Percentiles rank a stretch among this genome's conserved stretches.
phyloP scores from a whole-genome alignment of 2,888 invertebrate species.

The Limnephilus rhombicus region DNA sequence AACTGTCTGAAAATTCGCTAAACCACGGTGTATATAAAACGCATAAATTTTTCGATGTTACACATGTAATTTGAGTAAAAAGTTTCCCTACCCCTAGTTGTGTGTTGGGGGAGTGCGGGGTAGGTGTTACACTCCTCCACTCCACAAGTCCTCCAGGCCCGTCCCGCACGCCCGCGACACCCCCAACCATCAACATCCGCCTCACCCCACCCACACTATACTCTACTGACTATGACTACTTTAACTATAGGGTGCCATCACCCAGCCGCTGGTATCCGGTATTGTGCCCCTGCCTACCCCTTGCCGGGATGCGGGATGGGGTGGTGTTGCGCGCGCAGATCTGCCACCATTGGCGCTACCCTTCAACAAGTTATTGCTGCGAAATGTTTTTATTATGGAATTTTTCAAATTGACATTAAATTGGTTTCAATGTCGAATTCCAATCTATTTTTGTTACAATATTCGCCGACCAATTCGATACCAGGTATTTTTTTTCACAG shows the following conservation, averaged over 20 bases:
- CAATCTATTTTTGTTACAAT: neutral
- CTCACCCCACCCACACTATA: neutral
- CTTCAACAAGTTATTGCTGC: constrained; percentile 27
- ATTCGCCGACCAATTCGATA: neutral
- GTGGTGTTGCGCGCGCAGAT: constrained; percentile 13
- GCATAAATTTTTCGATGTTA: too few relatives aligned
- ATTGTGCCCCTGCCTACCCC: neutral
- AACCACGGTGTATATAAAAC: too few relatives aligned
- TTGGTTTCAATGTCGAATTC: neutral
- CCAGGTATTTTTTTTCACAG: too few relatives aligned
- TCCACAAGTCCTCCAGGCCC: constrained; percentile 39
- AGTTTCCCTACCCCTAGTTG: neutral
- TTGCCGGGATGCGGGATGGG: neutral
- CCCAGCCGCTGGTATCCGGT: neutral
- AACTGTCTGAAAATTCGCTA: too few relatives aligned
- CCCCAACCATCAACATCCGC: constrained; percentile 27
- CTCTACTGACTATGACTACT: neutral
- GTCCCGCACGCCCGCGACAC: constrained; percentile 28
- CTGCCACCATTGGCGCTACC: constrained; percentile 7
- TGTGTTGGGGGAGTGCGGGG: neutral
- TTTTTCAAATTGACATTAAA: neutral
- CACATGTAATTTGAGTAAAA: neutral
- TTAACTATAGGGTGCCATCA: neutral
- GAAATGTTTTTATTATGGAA: neutral
- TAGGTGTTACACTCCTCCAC: neutral